Conservation (phyloP, 2,113 vertebrate genomes). For the Pollimyrus isidori region DNA sequence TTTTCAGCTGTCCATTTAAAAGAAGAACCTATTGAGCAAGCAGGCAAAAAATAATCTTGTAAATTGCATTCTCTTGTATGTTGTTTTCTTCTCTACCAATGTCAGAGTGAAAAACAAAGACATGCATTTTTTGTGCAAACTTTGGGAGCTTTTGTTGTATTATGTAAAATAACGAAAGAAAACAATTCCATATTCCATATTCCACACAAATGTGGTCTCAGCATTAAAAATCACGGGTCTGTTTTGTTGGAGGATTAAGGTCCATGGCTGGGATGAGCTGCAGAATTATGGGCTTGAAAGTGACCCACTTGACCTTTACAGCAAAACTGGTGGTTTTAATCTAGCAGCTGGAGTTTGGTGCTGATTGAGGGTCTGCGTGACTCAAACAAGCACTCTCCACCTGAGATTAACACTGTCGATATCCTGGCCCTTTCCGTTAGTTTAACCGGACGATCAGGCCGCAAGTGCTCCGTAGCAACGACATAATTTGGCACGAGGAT, state of each 20-base stretch:
- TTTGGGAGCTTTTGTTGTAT: neutral
- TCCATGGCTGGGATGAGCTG: neutral
- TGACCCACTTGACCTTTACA: constrained; percentile 3
- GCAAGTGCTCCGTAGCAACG: neutral
- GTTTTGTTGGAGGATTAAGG: neutral
- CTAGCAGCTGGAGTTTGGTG: neutral
- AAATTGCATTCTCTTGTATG: neutral
- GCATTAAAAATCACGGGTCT: neutral
- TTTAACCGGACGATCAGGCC: neutral
- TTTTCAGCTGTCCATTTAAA: neutral
- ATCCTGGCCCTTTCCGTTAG: neutral
- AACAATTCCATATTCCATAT: neutral
- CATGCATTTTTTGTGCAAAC: neutral
- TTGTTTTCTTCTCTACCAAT: neutral
- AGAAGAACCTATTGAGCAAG: neutral
- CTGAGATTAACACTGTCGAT: neutral
- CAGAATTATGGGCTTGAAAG: neutral
- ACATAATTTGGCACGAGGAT: neutral
- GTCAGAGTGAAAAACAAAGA: neutral
- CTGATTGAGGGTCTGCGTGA: neutral
- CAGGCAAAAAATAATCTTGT: neutral
- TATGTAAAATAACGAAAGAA: neutral
- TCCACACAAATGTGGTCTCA: neutral
- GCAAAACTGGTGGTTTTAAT: neutral
- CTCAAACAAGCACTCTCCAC: neutral